Evolutionary conservation across 1,140 invertebrate species (phyloP).

Genomic region (Neomicropteryx cornuta): DNA sequence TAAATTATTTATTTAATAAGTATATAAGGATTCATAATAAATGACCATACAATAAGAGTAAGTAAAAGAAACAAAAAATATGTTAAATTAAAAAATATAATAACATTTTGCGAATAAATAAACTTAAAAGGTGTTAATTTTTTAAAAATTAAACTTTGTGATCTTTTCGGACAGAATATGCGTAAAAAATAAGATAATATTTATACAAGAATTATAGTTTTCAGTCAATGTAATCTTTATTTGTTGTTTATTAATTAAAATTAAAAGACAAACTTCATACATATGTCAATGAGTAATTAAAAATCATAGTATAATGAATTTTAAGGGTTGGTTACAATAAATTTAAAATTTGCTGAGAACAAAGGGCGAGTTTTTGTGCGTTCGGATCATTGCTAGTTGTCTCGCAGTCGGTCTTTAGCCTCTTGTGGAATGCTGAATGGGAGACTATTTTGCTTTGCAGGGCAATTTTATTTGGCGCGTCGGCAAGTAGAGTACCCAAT

Average conservation of each 20-base stretch:
- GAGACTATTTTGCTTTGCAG: slow-evolving; percentile 29
- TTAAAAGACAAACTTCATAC: neutral
- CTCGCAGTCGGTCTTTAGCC: slow-evolving; percentile 20
- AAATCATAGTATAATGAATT: slow-evolving; percentile 2
- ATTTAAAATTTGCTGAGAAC: slow-evolving; percentile 28
- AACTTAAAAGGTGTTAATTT: too few species aligned
- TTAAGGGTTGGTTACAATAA: slow-evolving; percentile 37
- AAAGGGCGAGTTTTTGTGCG: slow-evolving; percentile 23
- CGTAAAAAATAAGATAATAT: slow-evolving; percentile 1
- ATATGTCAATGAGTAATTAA: neutral
- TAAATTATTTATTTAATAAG: neutral
- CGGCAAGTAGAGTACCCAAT: slow-evolving; percentile 29
- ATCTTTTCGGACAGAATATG: too few species aligned
- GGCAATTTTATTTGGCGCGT: slow-evolving; percentile 28
- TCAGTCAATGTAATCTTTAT: neutral
- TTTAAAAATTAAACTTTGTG: too few species aligned
- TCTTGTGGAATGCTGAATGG: slow-evolving; percentile 22
- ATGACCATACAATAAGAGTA: neutral
- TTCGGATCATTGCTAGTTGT: slow-evolving; percentile 14
- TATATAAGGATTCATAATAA: neutral
- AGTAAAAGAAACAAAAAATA: neutral
- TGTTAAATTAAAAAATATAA: neutral
- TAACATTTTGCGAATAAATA: too few species aligned
- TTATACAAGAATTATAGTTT: neutral
- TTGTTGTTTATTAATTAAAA: slow-evolving; percentile 1